Conservation (phyloP, 2,113 vertebrate species). For the Nothocercus nigrocapillus region DNA sequence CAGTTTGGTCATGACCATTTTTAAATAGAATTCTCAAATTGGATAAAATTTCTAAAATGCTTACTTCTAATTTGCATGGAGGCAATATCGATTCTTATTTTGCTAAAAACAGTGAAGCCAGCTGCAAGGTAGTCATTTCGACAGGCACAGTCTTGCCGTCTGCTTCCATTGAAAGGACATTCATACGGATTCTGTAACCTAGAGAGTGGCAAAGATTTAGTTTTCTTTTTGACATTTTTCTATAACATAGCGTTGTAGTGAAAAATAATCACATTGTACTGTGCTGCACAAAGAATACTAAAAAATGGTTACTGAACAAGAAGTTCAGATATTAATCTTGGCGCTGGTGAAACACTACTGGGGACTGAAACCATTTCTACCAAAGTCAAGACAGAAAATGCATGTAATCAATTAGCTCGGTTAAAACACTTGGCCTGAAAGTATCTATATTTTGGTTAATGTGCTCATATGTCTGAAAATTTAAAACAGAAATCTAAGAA, state of each 20-base stretch:
- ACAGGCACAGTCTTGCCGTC: constrained; percentile 88
- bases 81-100: constrained; percentile 89
- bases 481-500: background rate
- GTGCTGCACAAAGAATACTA: background rate
- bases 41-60: constrained; percentile 31
- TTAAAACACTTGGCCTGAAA: background rate
- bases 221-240: background rate
- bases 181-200: constrained; percentile 94
- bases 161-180: constrained; percentile 93
- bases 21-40: background rate
- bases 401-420: background rate
- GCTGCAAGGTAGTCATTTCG: constrained; percentile 89
- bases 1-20: background rate
- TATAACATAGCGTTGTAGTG: background rate
- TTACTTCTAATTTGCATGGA: constrained; percentile 92
- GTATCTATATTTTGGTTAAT: background rate
- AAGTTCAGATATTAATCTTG: background rate
- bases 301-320: background rate
- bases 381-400: background rate
- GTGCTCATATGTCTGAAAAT: background rate
- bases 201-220: background rate
- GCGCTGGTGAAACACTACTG: background rate
- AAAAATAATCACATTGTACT: background rate
- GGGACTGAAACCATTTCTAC: background rate
- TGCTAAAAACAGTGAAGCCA: constrained; percentile 90